Evolutionary conservation across 2,888 invertebrate species (phyloP), one percentile per base, ranked within the genome.

Genomic region (Bursaphelenchus okinawaensis): DNA sequence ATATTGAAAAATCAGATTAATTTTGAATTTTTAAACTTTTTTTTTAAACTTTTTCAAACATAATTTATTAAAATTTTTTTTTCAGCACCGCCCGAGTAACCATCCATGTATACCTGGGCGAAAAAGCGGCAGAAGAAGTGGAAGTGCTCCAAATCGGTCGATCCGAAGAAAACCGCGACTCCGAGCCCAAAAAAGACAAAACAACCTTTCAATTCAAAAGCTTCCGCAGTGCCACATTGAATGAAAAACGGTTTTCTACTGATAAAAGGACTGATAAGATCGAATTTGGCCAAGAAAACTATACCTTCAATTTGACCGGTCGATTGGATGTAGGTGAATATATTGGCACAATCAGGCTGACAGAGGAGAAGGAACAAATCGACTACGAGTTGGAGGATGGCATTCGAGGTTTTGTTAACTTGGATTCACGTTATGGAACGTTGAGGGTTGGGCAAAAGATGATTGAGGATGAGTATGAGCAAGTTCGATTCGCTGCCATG

Each of bases 331-430:
- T 67, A 4, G 71, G 68, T 24, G 63, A 72, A 31, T 76, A 72
- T 51, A 71, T 73, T 54, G 73, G 73, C 12, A 40, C 63, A 22
- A 59, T 73, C 23, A 55, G 60, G 7, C 20, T 71, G n/a, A 20
- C 27, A 2, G 55, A 19, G 9, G 59, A 27, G 7, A 52, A 62
- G 24, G 24, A 31, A 28, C 50, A 55, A 22, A 28, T 70, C 19
- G 61, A 60, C 7, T 72, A 72, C 55, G 67, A 72, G 31, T 60
- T 76, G 7, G 73, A 73, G 50, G 67, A 73, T 24, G 74, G 74
- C 8, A 76, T 76, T 20, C 52, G 40, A 23, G 74, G 74, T 8
- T 71, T 73, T 62, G 74, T 73, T 26, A 61, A 59, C 7, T 57
- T 73, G 26, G 68, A 73, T 24, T 50, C 69, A 19, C 27, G 23